These are phyloP conservation scores for Bos javanicus DNA, from an alignment of 2,113 vertebrate genomes.

Conservation along the genomic window DNA sequence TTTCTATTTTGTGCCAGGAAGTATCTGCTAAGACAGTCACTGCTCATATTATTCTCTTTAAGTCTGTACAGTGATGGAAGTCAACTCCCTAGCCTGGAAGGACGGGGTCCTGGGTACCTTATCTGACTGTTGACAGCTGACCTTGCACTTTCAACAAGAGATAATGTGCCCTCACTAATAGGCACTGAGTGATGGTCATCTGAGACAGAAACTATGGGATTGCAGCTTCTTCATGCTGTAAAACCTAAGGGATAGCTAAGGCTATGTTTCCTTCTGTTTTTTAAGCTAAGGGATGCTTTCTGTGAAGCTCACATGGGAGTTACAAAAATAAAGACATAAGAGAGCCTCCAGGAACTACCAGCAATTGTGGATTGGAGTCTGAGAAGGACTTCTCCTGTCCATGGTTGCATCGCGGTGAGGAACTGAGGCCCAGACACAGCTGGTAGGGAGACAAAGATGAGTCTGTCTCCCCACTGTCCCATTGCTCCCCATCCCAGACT, in stretches of 20 bases:
- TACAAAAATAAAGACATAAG: neutral
- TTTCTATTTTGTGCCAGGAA: neutral
- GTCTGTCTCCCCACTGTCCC: neutral
- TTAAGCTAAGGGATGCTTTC: neutral
- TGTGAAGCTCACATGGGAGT: neutral
- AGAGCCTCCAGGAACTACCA: neutral
- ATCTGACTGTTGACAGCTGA: neutral
- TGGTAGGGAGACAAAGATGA: neutral
- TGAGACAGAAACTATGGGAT: neutral
- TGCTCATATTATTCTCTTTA: neutral
- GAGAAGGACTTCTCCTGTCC: neutral
- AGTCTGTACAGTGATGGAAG: neutral
- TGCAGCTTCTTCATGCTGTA: neutral
- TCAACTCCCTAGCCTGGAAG: neutral
- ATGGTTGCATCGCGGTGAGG: fast-evolving
- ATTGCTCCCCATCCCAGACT: no score
- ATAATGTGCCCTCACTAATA: neutral
- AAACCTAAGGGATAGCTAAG: neutral
- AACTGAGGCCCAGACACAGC: neutral
- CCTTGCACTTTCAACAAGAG: neutral
- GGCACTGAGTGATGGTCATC: neutral
- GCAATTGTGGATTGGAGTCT: fast-evolving
- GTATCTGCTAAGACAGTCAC: neutral
- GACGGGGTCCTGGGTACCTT: neutral
- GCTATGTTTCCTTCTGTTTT: neutral